Conservation (phyloP, 2,797 vertebrate species). For the Enteromius unitaeniatus region DNA sequence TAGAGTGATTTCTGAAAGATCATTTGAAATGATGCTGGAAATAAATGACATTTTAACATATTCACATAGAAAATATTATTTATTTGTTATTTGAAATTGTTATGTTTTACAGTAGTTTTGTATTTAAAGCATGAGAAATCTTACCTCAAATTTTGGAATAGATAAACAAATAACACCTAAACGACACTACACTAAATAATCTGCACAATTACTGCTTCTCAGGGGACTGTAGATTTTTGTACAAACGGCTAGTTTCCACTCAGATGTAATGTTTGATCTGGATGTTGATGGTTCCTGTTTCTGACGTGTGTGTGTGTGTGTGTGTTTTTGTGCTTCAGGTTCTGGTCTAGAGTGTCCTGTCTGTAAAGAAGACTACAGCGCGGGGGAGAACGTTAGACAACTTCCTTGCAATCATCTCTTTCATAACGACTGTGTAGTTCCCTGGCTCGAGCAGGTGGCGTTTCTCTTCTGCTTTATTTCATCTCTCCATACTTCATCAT, state of each 20-base stretch:
- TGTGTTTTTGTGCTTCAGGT: constrained; percentile 73
- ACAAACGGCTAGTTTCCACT: neutral
- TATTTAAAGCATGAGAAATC: neutral
- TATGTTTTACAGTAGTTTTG: neutral
- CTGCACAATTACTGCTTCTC: neutral
- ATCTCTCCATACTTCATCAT: neutral
- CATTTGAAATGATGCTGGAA: neutral
- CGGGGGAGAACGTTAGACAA: constrained; percentile 89
- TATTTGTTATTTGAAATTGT: neutral
- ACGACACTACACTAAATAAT: neutral
- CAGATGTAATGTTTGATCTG: neutral
- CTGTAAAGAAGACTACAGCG: constrained; percentile 96
- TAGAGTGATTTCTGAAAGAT: neutral
- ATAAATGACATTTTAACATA: neutral
- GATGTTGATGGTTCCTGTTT: neutral
- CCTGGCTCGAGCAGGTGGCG: constrained; percentile 96
- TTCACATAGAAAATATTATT: neutral
- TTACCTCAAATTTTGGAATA: neutral
- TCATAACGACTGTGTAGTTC: constrained; percentile 96
- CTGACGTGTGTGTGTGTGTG: neutral
- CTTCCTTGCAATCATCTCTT: constrained; percentile 98
- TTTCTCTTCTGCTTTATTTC: neutral
- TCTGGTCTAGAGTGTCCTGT: constrained; percentile 95
- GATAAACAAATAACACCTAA: neutral
- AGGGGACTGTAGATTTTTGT: neutral